Percentiles rank a stretch among this genome's conserved stretches.
These are phyloP conservation scores for Ennomos erosarius DNA, from an alignment of 2,888 invertebrate genomes.

Conservation along the genomic window DNA sequence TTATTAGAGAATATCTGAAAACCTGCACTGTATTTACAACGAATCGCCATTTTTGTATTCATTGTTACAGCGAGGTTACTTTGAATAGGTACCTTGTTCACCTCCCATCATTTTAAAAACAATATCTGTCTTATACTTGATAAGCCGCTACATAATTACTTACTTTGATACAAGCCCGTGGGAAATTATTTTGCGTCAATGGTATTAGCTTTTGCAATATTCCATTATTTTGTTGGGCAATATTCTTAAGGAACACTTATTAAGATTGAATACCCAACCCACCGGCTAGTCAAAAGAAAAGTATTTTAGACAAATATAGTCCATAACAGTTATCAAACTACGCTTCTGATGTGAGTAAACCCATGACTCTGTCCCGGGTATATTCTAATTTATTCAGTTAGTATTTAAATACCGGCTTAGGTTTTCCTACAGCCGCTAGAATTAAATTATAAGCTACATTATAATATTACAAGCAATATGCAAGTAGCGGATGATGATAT, in stretches of 20 bases:
- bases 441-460: too few relatives aligned
- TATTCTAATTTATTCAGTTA: too few relatives aligned
- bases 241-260: slow-evolving; percentile 38
- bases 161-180: slow-evolving; percentile 47
- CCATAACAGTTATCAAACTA: too few relatives aligned
- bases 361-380: too few relatives aligned
- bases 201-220: slow-evolving; percentile 49
- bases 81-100: slow-evolving; percentile 18
- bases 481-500: too few relatives aligned
- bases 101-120: slow-evolving; percentile 37
- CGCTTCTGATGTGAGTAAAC: too few relatives aligned
- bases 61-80: slow-evolving; percentile 17
- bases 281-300: not conserved
- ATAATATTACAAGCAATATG: too few relatives aligned
- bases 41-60: not conserved
- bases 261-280: slow-evolving; percentile 21
- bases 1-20: too few relatives aligned
- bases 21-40: not conserved
- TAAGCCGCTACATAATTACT: slow-evolving; percentile 51
- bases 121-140: slow-evolving; percentile 37
- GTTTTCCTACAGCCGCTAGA: too few relatives aligned
- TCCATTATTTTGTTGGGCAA: slow-evolving; percentile 48
- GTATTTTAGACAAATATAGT: too few relatives aligned
- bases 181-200: slow-evolving; percentile 60
- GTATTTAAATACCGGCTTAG: too few relatives aligned